Base-by-base conservation (phyloP, 2,113 vertebrate species). In the Grallaria varia region DNA sequence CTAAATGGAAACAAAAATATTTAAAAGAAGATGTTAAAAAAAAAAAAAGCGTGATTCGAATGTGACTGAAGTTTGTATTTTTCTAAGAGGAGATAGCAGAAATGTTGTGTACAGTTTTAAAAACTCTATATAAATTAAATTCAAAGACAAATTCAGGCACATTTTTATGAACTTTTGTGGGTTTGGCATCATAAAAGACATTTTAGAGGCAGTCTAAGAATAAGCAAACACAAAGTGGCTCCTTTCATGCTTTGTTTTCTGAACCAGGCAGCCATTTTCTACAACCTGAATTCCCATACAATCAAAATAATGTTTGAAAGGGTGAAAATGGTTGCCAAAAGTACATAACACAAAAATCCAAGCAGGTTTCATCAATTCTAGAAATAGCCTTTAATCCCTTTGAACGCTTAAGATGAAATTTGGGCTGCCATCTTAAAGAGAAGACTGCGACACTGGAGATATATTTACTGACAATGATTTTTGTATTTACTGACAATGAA, bases 1-100 rank as follows among this genome's bases (percentile, higher is more conserved):
- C 87, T 95, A 83, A 92, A 94, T 91, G 93, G 90, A 95, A 97
- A 96, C 90, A 96, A 95, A 97, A 97, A 91, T 81, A 90, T 87
- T 95, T 94, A 84, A 93, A 96, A 96, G 84, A 62, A 84, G 68
- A 92, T 90, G 85, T 92, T 84, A 39, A 82, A 79, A 72, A 75
- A 72, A 75, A 72, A 79, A 83, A 79, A 64, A 18, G 2, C 14
- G 3, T 35, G 59, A 93, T 87, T 90, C 77, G 71, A 94, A 74
- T 75, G 82, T 77, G 72, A 82, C 85, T 71, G 50, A 89, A 95
- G 71, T 75, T 93, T 82, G 59, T 86, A 44, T 84, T 92, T 92
- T 90, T 87, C 56, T 81, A 81, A 55, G 82, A 72, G 66, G 63
- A 92, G 49, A 52, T 88, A 63, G 73, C 50, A 86, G 39, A 81